These are phyloP conservation scores for Microtus oregoni DNA, from an alignment of 2,113 vertebrate species.

Conservation along the genomic window DNA sequence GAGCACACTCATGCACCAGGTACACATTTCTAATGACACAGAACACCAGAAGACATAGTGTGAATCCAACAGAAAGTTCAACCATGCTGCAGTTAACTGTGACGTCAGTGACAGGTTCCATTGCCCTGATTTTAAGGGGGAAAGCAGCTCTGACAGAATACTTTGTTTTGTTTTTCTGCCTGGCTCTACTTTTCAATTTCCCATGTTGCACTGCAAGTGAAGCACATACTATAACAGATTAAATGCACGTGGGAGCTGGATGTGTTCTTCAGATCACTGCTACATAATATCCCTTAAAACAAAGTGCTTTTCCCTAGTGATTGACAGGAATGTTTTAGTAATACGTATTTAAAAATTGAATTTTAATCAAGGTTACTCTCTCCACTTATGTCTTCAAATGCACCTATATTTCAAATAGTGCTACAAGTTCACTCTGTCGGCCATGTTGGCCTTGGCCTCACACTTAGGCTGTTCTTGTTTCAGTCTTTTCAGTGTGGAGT, in stretches of 20 bases:
- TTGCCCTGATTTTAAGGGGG: constrained; percentile 35
- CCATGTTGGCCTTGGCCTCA: neutral
- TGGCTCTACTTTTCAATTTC: neutral
- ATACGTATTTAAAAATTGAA: accelerated
- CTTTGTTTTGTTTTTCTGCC: neutral
- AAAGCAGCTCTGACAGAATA: constrained; percentile 44
- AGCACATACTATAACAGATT: neutral
- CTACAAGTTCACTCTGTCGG: neutral
- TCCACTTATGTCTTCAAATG: neutral
- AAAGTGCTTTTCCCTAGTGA: neutral
- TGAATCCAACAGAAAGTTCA: constrained; percentile 83
- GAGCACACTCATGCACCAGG: constrained; percentile 86
- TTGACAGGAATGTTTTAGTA: neutral
- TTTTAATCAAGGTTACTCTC: neutral
- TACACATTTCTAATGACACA: constrained; percentile 83
- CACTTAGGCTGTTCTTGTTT: neutral
- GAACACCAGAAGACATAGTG: constrained; percentile 83
- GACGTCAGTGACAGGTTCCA: constrained; percentile 60
- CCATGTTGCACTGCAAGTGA: neutral
- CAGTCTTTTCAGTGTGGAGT: neutral
- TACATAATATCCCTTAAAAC: neutral
- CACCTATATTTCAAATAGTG: neutral
- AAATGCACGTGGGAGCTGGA: neutral
- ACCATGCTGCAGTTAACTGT: constrained; percentile 70
- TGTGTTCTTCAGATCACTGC: neutral